Evolutionary conservation across 2,797 vertebrate genomes (phyloP).

Genomic region (Rhodeus uyekii): DNA sequence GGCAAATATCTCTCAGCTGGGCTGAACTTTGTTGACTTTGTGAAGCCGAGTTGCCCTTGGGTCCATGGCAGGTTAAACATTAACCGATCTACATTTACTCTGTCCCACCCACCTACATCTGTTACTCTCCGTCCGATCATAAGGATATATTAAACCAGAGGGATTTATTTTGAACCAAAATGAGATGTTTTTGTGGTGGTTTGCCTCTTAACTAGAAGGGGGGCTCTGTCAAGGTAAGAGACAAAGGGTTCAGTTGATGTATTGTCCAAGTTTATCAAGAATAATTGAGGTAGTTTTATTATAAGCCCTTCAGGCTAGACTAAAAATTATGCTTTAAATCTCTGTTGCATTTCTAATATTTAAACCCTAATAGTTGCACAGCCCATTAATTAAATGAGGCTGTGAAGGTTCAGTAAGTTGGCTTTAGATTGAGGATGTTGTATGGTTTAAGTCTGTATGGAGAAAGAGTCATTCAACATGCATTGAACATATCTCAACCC

Average conservation of each 20-base stretch:
- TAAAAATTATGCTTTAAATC: background rate
- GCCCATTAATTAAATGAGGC: background rate
- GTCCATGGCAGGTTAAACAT: slow-evolving; percentile 51
- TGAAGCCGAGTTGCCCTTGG: slow-evolving; percentile 34
- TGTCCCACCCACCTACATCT: slow-evolving; percentile 6
- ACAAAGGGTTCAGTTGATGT: background rate
- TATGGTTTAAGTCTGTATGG: background rate
- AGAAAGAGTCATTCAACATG: background rate
- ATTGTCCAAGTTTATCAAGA: background rate
- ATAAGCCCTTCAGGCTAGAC: background rate
- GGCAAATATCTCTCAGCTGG: slow-evolving; percentile 19
- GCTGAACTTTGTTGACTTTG: slow-evolving; percentile 52
- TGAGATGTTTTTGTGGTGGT: slow-evolving; percentile 12
- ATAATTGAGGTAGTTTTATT: background rate
- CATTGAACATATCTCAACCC: background rate
- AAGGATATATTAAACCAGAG: slow-evolving; percentile 22
- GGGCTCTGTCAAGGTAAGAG: slow-evolving; percentile 14
- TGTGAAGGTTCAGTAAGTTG: background rate
- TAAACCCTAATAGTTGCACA: background rate
- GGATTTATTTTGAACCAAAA: background rate
- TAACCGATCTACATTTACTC: slow-evolving; percentile 34
- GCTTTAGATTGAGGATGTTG: background rate
- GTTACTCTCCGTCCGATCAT: background rate
- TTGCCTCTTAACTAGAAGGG: background rate
- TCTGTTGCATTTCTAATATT: slow-evolving; percentile 7